These are phyloP conservation scores for Trissolcus basalis DNA, from an alignment of 1,140 invertebrate genomes.

Conservation along the genomic window DNA sequence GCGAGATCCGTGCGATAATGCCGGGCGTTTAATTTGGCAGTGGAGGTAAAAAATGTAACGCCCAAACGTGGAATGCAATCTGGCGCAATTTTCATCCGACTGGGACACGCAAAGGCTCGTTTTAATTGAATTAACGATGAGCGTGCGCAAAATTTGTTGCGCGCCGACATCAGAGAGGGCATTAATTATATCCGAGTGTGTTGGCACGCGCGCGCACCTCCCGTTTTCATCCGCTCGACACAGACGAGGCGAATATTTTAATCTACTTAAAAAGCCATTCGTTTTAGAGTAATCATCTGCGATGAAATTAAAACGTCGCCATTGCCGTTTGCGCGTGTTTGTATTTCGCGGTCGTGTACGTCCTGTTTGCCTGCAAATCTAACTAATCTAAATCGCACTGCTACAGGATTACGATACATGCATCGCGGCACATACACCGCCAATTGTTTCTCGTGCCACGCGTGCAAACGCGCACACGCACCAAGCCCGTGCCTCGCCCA, in stretches of 20 bases:
- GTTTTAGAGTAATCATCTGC: constrained; percentile 74
- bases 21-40: constrained; percentile 12
- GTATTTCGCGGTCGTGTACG: constrained; percentile 68
- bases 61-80: constrained; percentile 32
- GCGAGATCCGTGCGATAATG: constrained; percentile 12
- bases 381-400: constrained; percentile 74
- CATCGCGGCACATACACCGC: constrained; percentile 11
- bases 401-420: constrained; percentile 67
- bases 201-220: constrained; percentile 37
- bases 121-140: constrained; percentile 63
- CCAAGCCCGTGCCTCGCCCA: constrained; percentile 37
- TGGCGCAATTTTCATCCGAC: constrained; percentile 61
- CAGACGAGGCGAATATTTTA: constrained; percentile 70
- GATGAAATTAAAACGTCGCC: constrained; percentile 75
- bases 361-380: constrained; percentile 70
- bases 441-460: constrained; percentile 4
- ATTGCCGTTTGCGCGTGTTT: constrained; percentile 64
- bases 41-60: constrained; percentile 38
- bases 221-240: background rate
- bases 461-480: constrained; percentile 27
- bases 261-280: constrained; percentile 76
- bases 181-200: constrained; percentile 73
- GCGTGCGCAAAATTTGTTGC: constrained; percentile 48
- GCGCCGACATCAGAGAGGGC: constrained; percentile 60
- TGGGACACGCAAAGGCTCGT: constrained; percentile 46